Percentiles rank a stretch among this genome's conserved stretches.
These are phyloP conservation scores for Pelecanoides urinatrix DNA, from an alignment of 2,113 vertebrate genomes.

Conservation along the genomic window DNA sequence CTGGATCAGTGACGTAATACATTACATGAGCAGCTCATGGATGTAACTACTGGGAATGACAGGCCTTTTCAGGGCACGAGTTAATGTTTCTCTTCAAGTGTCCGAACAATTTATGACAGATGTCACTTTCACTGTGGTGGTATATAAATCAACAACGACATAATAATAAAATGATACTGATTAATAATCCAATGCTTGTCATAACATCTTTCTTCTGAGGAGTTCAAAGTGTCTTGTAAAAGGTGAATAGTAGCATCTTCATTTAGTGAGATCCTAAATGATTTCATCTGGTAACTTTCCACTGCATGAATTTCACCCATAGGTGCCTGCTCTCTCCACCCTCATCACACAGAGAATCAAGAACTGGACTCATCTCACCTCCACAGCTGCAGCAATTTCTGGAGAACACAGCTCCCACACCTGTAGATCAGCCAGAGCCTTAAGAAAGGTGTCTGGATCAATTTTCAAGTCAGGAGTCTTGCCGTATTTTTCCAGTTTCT, in stretches of 20 bases:
- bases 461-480: constrained; percentile 67
- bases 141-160: neutral
- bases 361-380: constrained; percentile 54
- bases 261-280: neutral
- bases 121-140: neutral
- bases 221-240: neutral
- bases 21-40: neutral
- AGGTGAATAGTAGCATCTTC: neutral
- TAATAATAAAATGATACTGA: neutral
- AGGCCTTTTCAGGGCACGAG: neutral
- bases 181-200: neutral
- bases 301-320: neutral
- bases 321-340: neutral
- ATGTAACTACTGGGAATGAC: neutral
- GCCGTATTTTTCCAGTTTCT: constrained; percentile 73
- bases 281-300: neutral
- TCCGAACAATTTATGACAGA: neutral
- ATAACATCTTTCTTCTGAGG: neutral
- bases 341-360: neutral
- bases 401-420: constrained; percentile 79
- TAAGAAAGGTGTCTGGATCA: constrained; percentile 69
- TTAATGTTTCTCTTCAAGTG: neutral
- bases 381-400: constrained; percentile 75
- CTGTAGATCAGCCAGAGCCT: constrained; percentile 68
- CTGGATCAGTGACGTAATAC: neutral